Evolutionary conservation across 2,888 invertebrate genomes (phyloP).

Genomic region (Acanthosoma haemorrhoidale): DNA sequence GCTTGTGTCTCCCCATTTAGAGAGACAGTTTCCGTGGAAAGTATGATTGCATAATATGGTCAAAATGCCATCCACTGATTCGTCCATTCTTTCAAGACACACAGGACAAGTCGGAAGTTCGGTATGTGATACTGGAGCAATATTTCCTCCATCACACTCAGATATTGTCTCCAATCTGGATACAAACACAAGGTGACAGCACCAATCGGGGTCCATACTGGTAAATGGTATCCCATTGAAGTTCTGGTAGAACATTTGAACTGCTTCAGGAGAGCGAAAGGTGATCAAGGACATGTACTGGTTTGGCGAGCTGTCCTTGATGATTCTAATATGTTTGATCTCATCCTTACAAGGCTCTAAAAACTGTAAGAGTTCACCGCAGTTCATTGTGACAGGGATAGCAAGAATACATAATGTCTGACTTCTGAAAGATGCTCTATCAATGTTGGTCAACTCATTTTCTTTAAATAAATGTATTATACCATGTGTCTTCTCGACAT

Average conservation of each 20-base stretch:
- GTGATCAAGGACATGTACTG: slow-evolving; percentile 96
- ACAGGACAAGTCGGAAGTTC: slow-evolving; percentile 97
- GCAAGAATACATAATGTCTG: slow-evolving; percentile 82
- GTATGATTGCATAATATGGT: slow-evolving; percentile 98
- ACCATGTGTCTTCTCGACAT: slow-evolving; percentile 94
- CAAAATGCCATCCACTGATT: slow-evolving; percentile 93
- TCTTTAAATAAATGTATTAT: slow-evolving; percentile 95
- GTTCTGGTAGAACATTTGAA: slow-evolving; percentile 85
- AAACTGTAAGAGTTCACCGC: slow-evolving; percentile 88
- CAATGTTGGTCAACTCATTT: slow-evolving; percentile 67
- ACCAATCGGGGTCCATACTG: slow-evolving; percentile 81
- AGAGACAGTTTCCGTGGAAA: slow-evolving; percentile 91
- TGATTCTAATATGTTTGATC: slow-evolving; percentile 84
- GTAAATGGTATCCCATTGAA: slow-evolving; percentile 93
- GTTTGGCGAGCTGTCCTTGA: slow-evolving; percentile 84
- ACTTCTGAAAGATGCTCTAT: slow-evolving; percentile 62
- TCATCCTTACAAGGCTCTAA: slow-evolving; percentile 87
- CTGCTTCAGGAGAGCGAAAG: slow-evolving; percentile 64
- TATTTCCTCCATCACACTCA: slow-evolving; percentile 61
- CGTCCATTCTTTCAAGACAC: slow-evolving; percentile 95
- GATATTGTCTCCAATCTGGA: slow-evolving; percentile 80
- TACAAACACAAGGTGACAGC: slow-evolving; percentile 94
- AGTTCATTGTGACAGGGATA: slow-evolving; percentile 85
- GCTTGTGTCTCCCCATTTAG: slow-evolving; percentile 92
- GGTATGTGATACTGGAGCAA: slow-evolving; percentile 72